Percentiles rank a stretch among this genome's conserved stretches.
phyloP scores from a whole-genome alignment of 2,113 vertebrate genomes.

The Arvicanthis niloticus region DNA sequence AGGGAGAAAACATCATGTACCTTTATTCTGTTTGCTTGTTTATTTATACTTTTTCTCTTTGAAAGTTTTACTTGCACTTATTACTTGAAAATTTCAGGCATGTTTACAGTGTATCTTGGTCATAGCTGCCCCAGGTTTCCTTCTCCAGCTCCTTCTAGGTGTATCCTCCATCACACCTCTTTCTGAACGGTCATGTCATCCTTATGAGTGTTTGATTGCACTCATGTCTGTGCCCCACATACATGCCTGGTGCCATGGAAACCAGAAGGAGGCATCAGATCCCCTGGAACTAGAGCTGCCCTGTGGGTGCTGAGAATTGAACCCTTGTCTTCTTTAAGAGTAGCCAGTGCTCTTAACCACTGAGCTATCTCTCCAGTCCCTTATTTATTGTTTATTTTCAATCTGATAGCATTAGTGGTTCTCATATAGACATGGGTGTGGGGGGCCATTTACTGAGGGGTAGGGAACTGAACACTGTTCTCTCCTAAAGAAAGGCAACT shows the following conservation, averaged over 20 bases:
- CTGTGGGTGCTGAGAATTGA: background rate
- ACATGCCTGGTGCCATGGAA: no score
- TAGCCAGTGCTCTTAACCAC: background rate
- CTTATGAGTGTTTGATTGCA: background rate
- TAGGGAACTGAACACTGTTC: background rate
- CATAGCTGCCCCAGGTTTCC: background rate
- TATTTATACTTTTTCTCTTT: background rate
- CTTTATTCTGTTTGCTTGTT: background rate
- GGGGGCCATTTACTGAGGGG: background rate
- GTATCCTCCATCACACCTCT: background rate
- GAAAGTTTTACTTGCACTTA: background rate
- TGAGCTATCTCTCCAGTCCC: background rate
- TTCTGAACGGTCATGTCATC: background rate
- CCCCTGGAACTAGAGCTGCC: background rate
- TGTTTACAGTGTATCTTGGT: background rate
- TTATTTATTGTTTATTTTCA: background rate
- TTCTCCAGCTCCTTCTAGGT: background rate
- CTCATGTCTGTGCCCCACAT: background rate
- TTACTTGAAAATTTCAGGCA: background rate
- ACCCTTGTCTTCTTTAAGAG: background rate
- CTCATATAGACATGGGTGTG: background rate
- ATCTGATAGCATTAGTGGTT: background rate
- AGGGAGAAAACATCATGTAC: background rate
- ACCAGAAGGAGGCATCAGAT: background rate
- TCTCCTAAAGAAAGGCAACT: background rate